phyloP scores from a whole-genome alignment of 2,888 invertebrate species.

The Phoenoteleia sp. region DNA sequence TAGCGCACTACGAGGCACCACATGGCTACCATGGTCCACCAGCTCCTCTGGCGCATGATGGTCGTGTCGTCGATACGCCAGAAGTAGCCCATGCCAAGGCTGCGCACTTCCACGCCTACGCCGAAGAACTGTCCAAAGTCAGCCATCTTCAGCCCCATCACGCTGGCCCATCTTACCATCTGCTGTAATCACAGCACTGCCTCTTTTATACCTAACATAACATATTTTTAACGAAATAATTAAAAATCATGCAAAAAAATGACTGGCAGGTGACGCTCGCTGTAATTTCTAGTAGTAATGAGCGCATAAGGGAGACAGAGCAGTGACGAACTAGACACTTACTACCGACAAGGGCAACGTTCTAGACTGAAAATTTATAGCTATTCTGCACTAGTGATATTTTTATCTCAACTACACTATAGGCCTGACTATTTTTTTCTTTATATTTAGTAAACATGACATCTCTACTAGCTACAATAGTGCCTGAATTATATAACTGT shows the following conservation, averaged over 20 bases:
- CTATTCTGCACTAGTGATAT: too few relatives aligned
- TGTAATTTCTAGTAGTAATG: not conserved
- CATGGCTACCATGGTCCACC: slow-evolving; percentile 79
- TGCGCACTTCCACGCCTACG: slow-evolving; percentile 80
- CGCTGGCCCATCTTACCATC: slow-evolving; percentile 33
- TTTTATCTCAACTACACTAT: too few relatives aligned
- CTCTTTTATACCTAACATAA: slow-evolving; percentile 42
- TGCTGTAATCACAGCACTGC: slow-evolving; percentile 19
- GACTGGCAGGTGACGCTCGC: slow-evolving; percentile 26
- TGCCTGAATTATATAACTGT: too few relatives aligned
- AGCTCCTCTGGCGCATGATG: slow-evolving; percentile 81
- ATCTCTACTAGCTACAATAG: too few relatives aligned
- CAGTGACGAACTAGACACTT: too few relatives aligned
- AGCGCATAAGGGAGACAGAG: too few relatives aligned
- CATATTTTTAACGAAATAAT: slow-evolving; percentile 33
- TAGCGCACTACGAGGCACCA: slow-evolving; percentile 57
- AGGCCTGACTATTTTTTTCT: too few relatives aligned
- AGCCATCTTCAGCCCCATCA: slow-evolving; percentile 64
- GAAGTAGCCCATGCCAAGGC: slow-evolving; percentile 84
- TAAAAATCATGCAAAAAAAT: slow-evolving; percentile 11
- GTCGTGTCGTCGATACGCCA: slow-evolving; percentile 82
- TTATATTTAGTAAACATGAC: too few relatives aligned
- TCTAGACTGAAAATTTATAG: too few relatives aligned
- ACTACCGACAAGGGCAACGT: too few relatives aligned
- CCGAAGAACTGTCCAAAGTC: slow-evolving; percentile 78